Percentiles rank a stretch among this genome's conserved stretches.
phyloP scores from a whole-genome alignment of 2,888 invertebrate species.

The Drosophila kambysellisi region DNA sequence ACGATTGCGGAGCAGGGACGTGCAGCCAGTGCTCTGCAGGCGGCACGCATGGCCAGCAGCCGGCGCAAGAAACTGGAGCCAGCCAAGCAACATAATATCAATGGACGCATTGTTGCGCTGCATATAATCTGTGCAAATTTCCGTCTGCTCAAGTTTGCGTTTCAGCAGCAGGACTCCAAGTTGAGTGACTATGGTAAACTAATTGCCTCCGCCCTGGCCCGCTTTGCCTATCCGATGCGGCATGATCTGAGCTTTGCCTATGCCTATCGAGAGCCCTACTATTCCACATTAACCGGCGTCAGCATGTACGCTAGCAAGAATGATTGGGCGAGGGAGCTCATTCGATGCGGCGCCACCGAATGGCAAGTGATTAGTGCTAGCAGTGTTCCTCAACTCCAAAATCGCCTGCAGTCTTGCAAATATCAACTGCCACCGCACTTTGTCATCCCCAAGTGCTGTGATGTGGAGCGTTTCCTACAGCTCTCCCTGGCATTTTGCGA shows the following conservation, averaged over 20 bases:
- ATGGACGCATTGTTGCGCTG: slow-evolving; percentile 83
- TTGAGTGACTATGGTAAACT: slow-evolving; percentile 90
- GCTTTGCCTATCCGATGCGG: slow-evolving; percentile 94
- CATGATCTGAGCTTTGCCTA: slow-evolving; percentile 95
- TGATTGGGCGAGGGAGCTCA: slow-evolving; percentile 84
- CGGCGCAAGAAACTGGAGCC: slow-evolving; percentile 81
- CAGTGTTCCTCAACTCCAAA: slow-evolving; percentile 71
- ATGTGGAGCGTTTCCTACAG: slow-evolving; percentile 81
- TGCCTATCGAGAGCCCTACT: slow-evolving; percentile 86
- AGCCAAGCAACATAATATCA: slow-evolving; percentile 83
- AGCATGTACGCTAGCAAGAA: slow-evolving; percentile 84
- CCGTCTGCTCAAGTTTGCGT: slow-evolving; percentile 94
- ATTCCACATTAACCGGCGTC: slow-evolving; percentile 80
- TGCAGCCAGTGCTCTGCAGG: slow-evolving; percentile 76
- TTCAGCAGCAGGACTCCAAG: slow-evolving; percentile 88
- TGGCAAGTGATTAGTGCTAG: slow-evolving; percentile 84
- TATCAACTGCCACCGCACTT: slow-evolving; percentile 83
- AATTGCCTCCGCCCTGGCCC: slow-evolving; percentile 92
- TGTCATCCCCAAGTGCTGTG: slow-evolving; percentile 84
- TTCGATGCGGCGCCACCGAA: slow-evolving; percentile 84
- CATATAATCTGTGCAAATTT: slow-evolving; percentile 89
- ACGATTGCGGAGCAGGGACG: slow-evolving; percentile 80
- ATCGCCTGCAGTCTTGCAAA: slow-evolving; percentile 67
- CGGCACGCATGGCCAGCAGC: slow-evolving; percentile 68
- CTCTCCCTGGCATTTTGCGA: slow-evolving; percentile 83